phyloP scores from a whole-genome alignment of 2,797 vertebrate species.

The Coluber constrictor region DNA sequence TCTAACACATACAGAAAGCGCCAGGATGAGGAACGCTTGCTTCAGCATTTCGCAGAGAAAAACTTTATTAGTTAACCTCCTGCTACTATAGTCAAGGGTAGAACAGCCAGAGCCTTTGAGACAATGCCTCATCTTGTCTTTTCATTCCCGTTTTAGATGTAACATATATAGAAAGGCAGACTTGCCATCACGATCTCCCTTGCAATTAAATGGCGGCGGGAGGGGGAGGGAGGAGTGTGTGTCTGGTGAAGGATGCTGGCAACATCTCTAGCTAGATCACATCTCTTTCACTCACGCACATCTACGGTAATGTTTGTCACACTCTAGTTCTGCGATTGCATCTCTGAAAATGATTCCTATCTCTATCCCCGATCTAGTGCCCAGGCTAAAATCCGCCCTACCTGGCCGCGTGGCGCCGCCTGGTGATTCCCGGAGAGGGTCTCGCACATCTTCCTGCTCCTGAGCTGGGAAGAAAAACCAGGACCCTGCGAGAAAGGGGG shows the following conservation, averaged over 20 bases:
- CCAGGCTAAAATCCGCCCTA: background rate
- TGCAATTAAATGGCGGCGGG: too few species aligned
- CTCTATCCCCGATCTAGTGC: background rate
- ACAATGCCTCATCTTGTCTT: background rate
- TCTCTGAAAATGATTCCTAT: background rate
- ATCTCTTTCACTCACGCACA: background rate
- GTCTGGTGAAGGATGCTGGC: background rate
- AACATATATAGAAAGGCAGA: too few species aligned
- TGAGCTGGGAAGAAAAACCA: background rate
- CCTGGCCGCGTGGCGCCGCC: slow-evolving; percentile 48
- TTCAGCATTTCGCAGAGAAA: background rate
- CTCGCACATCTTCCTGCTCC: slow-evolving; percentile 40
- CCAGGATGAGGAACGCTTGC: background rate
- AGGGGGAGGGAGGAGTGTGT: background rate
- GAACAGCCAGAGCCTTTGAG: background rate
- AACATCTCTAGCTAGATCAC: background rate
- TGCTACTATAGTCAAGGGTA: background rate
- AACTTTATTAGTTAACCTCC: background rate
- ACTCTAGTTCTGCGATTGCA: background rate
- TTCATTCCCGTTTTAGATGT: background rate
- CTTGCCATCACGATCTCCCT: background rate
- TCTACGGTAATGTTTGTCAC: background rate
- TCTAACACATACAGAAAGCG: background rate
- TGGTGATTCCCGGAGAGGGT: slow-evolving; percentile 40
- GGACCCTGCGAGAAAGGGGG: background rate